These are phyloP conservation scores for Drosophila kambysellisi DNA, from an alignment of 2,888 invertebrate species.

Conservation along the genomic window DNA sequence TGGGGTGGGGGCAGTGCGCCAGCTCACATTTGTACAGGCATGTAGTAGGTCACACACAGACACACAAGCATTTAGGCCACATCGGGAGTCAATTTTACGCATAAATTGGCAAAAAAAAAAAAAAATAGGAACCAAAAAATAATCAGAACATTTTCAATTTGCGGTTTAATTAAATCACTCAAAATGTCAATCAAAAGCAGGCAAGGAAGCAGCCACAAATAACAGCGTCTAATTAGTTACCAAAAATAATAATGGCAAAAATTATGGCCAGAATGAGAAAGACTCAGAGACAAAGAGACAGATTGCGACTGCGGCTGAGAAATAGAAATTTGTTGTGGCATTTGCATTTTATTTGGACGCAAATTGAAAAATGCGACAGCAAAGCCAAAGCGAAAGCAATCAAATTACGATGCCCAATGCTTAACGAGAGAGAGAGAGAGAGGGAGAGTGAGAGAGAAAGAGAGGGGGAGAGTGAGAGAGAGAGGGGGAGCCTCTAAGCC, in stretches of 20 bases:
- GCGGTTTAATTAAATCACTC: conserved; percentile 75
- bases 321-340: conserved; percentile 43
- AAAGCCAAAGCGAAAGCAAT: conserved; percentile 47
- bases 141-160: conserved; percentile 46
- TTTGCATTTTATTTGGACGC: conserved; percentile 67
- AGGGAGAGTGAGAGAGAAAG: background rate
- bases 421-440: too few relatives aligned
- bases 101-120: conserved; percentile 57
- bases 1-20: background rate
- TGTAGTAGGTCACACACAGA: conserved; percentile 2
- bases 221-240: conserved; percentile 66
- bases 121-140: conserved; percentile 11
- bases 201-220: conserved; percentile 56
- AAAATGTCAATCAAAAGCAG: conserved; percentile 59
- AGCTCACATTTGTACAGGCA: background rate
- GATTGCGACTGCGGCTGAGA: background rate
- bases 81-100: conserved; percentile 46
- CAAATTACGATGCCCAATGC: conserved; percentile 42
- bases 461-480: too few relatives aligned
- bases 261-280: background rate
- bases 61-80: conserved; percentile 19
- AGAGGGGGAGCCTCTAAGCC: conserved; percentile 15
- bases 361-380: conserved; percentile 61
- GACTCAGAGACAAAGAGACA: background rate
- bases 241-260: conserved; percentile 41